A percentile compares a stretch with the other conserved stretches of the same genome.
These are phyloP conservation scores for Bombus soroeensis DNA, from an alignment of 1,140 invertebrate species.

Conservation along the genomic window DNA sequence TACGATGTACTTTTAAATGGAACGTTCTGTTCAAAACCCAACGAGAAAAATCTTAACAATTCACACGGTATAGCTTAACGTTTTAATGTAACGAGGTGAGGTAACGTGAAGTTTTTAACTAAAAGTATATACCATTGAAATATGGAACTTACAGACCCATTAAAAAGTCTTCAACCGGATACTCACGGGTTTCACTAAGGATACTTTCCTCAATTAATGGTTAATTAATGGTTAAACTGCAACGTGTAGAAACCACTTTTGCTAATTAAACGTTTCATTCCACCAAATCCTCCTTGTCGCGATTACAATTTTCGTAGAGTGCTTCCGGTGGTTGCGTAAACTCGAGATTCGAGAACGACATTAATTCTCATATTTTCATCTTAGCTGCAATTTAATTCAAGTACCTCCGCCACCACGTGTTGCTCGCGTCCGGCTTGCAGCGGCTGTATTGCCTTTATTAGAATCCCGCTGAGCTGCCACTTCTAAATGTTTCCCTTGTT, in stretches of 20 bases:
- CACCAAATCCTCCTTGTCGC: background rate
- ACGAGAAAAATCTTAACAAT: background rate
- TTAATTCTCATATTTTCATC: slow-evolving; percentile 43
- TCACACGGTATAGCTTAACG: background rate
- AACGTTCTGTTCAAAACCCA: background rate
- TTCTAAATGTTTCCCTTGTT: slow-evolving; percentile 28
- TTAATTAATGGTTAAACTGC: slow-evolving; percentile 1
- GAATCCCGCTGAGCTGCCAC: slow-evolving; percentile 23
- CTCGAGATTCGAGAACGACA: slow-evolving; percentile 18
- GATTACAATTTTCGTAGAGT: slow-evolving; percentile 7
- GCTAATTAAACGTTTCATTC: slow-evolving; percentile 25
- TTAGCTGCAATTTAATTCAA: slow-evolving; percentile 33
- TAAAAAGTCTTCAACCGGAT: background rate
- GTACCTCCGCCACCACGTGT: slow-evolving; percentile 15
- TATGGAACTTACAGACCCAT: background rate
- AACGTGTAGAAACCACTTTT: slow-evolving; percentile 1
- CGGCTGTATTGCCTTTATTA: slow-evolving; percentile 30
- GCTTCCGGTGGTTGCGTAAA: slow-evolving; percentile 3
- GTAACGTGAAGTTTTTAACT: background rate
- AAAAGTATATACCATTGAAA: background rate
- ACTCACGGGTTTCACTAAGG: slow-evolving; percentile 7
- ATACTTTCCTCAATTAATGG: background rate
- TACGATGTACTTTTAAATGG: background rate
- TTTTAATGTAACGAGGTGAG: background rate
- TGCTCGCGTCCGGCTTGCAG: slow-evolving; percentile 4